A percentile compares a stretch with the other conserved stretches of the same genome.
These are phyloP conservation scores for Thamnophis elegans DNA, from an alignment of 2,797 vertebrate species.

Conservation along the genomic window DNA sequence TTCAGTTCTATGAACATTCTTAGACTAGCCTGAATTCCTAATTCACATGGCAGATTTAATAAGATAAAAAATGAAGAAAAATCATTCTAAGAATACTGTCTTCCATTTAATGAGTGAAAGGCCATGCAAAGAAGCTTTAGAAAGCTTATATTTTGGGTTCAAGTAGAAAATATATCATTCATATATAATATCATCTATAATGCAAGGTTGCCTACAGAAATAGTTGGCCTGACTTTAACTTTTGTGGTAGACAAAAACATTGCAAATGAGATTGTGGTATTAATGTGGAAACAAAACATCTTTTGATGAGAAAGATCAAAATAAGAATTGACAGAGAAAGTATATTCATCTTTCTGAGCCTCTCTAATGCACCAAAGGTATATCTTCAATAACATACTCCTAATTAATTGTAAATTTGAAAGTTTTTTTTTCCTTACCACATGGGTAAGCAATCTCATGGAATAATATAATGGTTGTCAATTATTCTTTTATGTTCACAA, in stretches of 20 bases:
- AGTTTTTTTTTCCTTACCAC: slow-evolving; percentile 57
- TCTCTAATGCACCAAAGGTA: slow-evolving; percentile 29
- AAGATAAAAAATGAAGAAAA: not conserved
- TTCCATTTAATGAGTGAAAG: not conserved
- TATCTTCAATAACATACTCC: slow-evolving; percentile 49
- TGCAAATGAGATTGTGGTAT: not conserved
- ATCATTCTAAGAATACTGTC: not conserved
- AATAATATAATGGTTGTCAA: slow-evolving; percentile 68
- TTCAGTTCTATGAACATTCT: not conserved
- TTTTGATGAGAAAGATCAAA: not conserved
- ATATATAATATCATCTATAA: not conserved
- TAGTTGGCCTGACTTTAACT: not conserved
- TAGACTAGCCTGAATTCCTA: not conserved
- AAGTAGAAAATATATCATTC: slow-evolving; percentile 10
- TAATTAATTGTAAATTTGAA: slow-evolving; percentile 66
- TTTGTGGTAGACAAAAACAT: not conserved
- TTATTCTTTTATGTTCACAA: slow-evolving; percentile 75
- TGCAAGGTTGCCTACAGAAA: slow-evolving; percentile 11
- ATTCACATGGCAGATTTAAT: not conserved
- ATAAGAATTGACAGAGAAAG: not conserved
- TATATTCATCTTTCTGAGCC: slow-evolving; percentile 11
- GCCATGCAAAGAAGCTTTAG: not conserved
- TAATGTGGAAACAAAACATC: not conserved
- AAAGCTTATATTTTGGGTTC: not conserved
- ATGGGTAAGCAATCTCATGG: slow-evolving; percentile 66